These are phyloP conservation scores for Ifrita kowaldi DNA, from an alignment of 2,113 vertebrate species.

Conservation along the genomic window DNA sequence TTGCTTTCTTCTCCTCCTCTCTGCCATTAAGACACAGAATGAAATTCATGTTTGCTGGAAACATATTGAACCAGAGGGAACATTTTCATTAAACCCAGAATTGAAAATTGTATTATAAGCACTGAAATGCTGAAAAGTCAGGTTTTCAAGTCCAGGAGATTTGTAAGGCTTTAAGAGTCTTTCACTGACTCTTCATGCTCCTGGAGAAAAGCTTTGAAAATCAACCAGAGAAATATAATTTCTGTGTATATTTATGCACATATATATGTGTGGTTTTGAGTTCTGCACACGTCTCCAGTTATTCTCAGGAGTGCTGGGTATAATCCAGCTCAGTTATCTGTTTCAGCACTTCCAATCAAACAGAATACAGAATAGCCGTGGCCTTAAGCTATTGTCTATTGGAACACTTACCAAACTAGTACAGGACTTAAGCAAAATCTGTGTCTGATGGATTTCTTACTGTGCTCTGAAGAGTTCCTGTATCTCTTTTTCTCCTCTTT, in stretches of 20 bases:
- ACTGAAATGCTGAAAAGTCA: background rate
- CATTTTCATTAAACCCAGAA: background rate
- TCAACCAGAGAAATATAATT: background rate
- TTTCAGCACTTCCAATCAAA: background rate
- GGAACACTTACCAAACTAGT: background rate
- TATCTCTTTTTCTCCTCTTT: background rate
- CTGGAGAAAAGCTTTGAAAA: background rate
- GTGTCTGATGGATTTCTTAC: background rate
- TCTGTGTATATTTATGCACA: background rate
- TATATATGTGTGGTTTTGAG: background rate
- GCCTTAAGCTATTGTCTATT: background rate
- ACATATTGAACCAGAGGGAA: background rate
- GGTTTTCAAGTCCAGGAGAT: background rate
- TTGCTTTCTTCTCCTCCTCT: background rate
- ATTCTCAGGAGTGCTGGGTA: background rate
- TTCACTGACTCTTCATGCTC: background rate
- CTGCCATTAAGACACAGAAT: background rate
- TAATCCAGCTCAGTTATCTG: background rate
- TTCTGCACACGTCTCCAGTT: background rate
- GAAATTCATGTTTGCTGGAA: background rate
- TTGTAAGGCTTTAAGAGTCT: background rate
- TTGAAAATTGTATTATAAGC: background rate
- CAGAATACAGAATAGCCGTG: background rate
- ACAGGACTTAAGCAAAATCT: background rate
- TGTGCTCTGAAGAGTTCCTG: background rate